Evolutionary conservation across 1,140 invertebrate genomes (phyloP).

Genomic region (Listronotus bonariensis): DNA sequence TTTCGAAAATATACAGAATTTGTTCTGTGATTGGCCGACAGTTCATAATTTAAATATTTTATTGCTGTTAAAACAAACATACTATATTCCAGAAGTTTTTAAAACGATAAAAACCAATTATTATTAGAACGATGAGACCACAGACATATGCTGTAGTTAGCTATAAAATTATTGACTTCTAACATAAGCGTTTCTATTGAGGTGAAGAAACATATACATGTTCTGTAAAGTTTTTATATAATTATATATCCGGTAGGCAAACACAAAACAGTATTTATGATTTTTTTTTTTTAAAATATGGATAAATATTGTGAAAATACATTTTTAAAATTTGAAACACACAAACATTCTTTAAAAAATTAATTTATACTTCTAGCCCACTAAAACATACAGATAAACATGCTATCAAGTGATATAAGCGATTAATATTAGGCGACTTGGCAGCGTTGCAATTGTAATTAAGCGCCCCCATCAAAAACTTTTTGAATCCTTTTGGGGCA

Average conservation of each 20-base stretch:
- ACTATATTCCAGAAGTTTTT: constrained; percentile 31
- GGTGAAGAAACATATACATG: constrained; percentile 17
- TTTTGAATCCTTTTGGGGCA: no score
- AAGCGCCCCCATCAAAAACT: no score
- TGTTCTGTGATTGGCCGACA: constrained; percentile 20
- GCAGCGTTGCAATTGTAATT: no score
- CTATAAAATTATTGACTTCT: constrained; percentile 34
- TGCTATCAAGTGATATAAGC: no score
- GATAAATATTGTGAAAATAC: no score
- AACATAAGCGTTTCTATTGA: constrained; percentile 11
- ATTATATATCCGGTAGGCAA: not conserved
- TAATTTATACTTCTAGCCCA: no score
- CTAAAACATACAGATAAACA: no score
- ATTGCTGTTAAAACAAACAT: constrained; percentile 39
- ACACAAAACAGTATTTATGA: no score
- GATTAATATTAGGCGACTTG: no score
- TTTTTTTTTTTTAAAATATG: no score
- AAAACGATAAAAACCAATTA: constrained; percentile 39
- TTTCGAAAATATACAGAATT: constrained; percentile 35
- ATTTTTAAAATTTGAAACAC: no score
- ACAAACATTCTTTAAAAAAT: no score
- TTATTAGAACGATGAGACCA: constrained; percentile 35
- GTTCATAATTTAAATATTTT: constrained; percentile 38
- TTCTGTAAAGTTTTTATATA: constrained; percentile 1
- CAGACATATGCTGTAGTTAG: constrained; percentile 23